Evolutionary conservation across 2,113 vertebrate genomes (phyloP).

Genomic region (Ammodytes dubius): DNA sequence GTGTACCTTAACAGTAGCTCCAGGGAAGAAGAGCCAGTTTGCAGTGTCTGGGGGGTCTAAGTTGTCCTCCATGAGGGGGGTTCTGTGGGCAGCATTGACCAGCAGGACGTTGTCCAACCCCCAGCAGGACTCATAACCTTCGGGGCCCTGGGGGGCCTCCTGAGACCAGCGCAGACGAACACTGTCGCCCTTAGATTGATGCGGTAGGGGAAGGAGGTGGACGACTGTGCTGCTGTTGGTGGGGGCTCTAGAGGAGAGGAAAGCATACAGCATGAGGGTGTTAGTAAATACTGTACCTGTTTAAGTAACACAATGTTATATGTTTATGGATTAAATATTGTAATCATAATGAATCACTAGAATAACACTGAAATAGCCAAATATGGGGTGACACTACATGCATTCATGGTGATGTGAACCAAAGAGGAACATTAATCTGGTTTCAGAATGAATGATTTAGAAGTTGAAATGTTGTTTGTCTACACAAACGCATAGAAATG

Average conservation of each 20-base stretch:
- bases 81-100: constrained; percentile 92
- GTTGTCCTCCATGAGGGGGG: constrained; percentile 92
- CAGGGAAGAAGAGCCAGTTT: constrained; percentile 99
- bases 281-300: neutral
- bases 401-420: neutral
- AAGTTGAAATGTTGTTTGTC: neutral
- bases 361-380: neutral
- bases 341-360: neutral
- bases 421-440: neutral
- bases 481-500: constrained; percentile 7
- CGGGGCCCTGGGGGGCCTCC: constrained; percentile 86
- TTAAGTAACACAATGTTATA: neutral
- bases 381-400: constrained; percentile 12
- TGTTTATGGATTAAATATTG: constrained; percentile 1
- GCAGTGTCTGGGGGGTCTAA: constrained; percentile 95
- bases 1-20: constrained; percentile 95
- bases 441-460: neutral
- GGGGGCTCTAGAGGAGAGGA: constrained; percentile 87
- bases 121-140: constrained; percentile 98
- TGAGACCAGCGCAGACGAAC: constrained; percentile 94
- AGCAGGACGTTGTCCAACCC: constrained; percentile 94
- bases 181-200: constrained; percentile 87
- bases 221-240: constrained; percentile 94
- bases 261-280: constrained; percentile 16
- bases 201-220: constrained; percentile 93